Percentiles rank a stretch among this genome's conserved stretches.
These are phyloP conservation scores for Stegodyphus mimosarum DNA, from an alignment of 1,140 invertebrate species.

Conservation along the genomic window DNA sequence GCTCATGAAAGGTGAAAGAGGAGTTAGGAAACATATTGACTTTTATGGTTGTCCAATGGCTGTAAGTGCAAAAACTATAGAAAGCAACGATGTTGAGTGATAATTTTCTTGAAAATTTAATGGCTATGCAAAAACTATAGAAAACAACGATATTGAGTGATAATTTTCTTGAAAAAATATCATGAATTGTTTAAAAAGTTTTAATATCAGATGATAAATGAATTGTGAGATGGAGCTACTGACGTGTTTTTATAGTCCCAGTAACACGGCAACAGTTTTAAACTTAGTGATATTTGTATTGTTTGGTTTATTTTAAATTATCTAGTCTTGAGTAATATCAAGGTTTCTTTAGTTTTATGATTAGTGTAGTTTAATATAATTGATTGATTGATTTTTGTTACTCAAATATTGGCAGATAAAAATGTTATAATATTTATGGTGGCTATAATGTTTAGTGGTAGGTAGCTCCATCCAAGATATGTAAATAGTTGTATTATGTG, in stretches of 20 bases:
- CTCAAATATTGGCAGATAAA: conserved; percentile 18
- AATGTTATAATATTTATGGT: conserved; percentile 26
- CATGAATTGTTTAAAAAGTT: background rate
- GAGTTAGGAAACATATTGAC: conserved; percentile 44
- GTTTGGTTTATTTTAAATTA: conserved; percentile 38
- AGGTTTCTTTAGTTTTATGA: conserved; percentile 50
- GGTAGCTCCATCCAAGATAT: conserved; percentile 58
- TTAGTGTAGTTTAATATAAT: conserved; percentile 50
- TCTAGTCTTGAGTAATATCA: conserved; percentile 51
- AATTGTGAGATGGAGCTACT: conserved; percentile 59
- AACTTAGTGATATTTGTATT: conserved; percentile 36
- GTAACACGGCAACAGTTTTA: conserved; percentile 47
- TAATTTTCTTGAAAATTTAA: conserved; percentile 9
- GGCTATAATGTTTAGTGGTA: conserved; percentile 58
- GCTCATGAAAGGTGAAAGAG: conserved; percentile 48
- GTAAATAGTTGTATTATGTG: conserved; percentile 48
- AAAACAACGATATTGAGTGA: background rate
- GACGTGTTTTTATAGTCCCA: conserved; percentile 60
- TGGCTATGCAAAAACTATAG: background rate
- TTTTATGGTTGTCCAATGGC: conserved; percentile 57
- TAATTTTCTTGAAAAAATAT: conserved; percentile 1
- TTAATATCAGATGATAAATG: background rate
- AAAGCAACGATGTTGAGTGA: background rate
- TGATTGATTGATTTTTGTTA: conserved; percentile 39
- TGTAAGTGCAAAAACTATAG: background rate